Percentiles rank a stretch among this genome's conserved stretches.
phyloP scores from a whole-genome alignment of 2,113 vertebrate species.

The Myotis davidii region DNA sequence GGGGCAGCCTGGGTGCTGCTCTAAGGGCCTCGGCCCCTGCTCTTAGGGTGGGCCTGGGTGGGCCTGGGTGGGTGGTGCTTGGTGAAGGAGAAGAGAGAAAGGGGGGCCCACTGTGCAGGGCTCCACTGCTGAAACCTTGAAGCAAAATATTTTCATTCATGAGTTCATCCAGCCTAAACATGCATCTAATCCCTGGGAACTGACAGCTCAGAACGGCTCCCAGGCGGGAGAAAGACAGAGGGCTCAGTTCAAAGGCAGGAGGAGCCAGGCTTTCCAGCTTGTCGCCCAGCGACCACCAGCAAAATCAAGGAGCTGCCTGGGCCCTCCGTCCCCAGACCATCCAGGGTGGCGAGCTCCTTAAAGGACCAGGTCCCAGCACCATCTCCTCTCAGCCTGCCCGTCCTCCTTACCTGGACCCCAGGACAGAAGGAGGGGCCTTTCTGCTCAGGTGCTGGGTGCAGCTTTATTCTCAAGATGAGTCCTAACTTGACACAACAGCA shows the following conservation, averaged over 20 bases:
- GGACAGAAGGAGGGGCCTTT: neutral
- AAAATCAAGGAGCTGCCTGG: slow-evolving; percentile 58
- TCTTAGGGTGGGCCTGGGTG: slow-evolving; percentile 58
- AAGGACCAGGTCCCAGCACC: slow-evolving; percentile 58
- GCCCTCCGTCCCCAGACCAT: slow-evolving; percentile 61
- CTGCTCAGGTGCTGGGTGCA: neutral
- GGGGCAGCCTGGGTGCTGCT: neutral
- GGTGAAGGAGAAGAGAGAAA: slow-evolving; percentile 31
- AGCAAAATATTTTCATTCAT: slow-evolving; percentile 92
- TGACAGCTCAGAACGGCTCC: slow-evolving; percentile 88
- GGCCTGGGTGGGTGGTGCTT: slow-evolving; percentile 1
- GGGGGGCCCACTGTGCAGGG: neutral
- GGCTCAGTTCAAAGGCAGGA: slow-evolving; percentile 85
- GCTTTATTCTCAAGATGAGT: neutral
- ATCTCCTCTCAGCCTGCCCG: neutral
- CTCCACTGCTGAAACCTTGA: slow-evolving; percentile 85
- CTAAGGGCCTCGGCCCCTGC: slow-evolving; percentile 77
- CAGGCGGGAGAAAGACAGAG: slow-evolving; percentile 80
- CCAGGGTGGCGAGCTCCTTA: slow-evolving; percentile 27
- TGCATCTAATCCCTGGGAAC: slow-evolving; percentile 89
- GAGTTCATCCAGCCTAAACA: slow-evolving; percentile 91
- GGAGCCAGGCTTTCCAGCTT: slow-evolving; percentile 79
- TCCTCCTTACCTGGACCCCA: neutral
- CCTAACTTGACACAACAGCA: neutral
- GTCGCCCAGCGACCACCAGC: slow-evolving; percentile 83